Conservation (phyloP, 1,140 invertebrate genomes). For the Heliothis virescens region DNA sequence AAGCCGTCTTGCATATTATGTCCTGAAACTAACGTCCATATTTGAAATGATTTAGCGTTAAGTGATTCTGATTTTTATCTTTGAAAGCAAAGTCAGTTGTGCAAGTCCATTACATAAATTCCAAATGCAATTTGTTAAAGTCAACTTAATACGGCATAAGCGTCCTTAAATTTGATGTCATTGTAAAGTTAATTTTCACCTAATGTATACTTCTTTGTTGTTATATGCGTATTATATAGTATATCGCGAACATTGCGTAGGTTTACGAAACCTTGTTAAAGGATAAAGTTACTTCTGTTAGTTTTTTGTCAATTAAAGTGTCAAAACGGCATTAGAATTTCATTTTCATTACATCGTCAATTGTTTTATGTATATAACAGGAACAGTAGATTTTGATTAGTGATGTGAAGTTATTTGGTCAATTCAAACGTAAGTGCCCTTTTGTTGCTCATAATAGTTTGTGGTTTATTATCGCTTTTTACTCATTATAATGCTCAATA, state of each 20-base stretch:
- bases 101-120: conserved; percentile 55
- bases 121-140: conserved; percentile 53
- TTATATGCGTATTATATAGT: conserved; percentile 68
- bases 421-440: conserved; percentile 76
- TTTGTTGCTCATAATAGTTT: conserved; percentile 76
- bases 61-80: conserved; percentile 79
- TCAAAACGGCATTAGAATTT: conserved; percentile 64
- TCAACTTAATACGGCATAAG: conserved; percentile 47
- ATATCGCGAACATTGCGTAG: conserved; percentile 63
- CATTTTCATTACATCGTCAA: conserved; percentile 75
- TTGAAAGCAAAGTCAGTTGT: conserved; percentile 58
- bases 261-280: conserved; percentile 77
- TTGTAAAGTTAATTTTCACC: conserved; percentile 59
- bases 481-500: conserved; percentile 84
- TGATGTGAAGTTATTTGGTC: conserved; percentile 74
- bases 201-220: conserved; percentile 75
- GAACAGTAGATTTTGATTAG: conserved; percentile 59
- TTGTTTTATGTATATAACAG: conserved; percentile 75
- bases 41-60: conserved; percentile 85
- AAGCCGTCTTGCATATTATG: conserved; percentile 83
- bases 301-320: conserved; percentile 83
- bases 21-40: conserved; percentile 85
- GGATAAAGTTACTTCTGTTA: conserved; percentile 76
- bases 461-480: conserved; percentile 71
- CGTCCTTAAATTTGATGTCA: conserved; percentile 56